Conservation (phyloP, 2,797 vertebrate species). For the Pseudocheirus occidentalis region DNA sequence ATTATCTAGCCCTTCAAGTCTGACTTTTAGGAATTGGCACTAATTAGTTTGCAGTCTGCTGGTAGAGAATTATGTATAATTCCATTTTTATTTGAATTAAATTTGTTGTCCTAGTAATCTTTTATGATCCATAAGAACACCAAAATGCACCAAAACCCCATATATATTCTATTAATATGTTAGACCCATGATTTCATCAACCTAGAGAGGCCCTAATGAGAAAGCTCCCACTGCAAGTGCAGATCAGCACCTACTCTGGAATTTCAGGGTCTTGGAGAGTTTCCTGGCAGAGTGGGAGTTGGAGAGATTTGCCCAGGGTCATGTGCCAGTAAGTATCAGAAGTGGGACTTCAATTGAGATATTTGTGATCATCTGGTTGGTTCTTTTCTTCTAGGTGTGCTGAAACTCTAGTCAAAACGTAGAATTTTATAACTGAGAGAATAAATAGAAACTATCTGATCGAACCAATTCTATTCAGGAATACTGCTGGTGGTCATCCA, state of each 20-base stretch:
- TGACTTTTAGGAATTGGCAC: neutral
- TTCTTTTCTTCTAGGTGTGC: neutral
- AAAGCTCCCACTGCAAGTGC: neutral
- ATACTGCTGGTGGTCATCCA: neutral
- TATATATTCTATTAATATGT: too few relatives aligned
- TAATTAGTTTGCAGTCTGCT: neutral
- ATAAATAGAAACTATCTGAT: neutral
- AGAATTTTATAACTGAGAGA: neutral
- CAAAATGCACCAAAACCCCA: too few relatives aligned
- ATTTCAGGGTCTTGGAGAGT: neutral
- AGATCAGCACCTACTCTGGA: neutral
- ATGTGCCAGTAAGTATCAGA: neutral
- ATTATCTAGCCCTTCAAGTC: neutral
- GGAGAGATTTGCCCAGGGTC: neutral
- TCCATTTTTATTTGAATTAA: conserved; percentile 31
- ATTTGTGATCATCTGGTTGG: neutral
- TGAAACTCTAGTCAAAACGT: neutral
- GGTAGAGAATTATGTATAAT: neutral
- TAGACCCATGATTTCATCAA: neutral
- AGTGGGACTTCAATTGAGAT: neutral
- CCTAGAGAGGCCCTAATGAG: neutral
- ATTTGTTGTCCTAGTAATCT: neutral
- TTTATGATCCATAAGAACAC: conserved; percentile 5
- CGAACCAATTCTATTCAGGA: conserved; percentile 15
- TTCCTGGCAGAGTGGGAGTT: neutral